These are phyloP conservation scores for Callipepla californica DNA, from an alignment of 2,113 vertebrate species.

Conservation along the genomic window DNA sequence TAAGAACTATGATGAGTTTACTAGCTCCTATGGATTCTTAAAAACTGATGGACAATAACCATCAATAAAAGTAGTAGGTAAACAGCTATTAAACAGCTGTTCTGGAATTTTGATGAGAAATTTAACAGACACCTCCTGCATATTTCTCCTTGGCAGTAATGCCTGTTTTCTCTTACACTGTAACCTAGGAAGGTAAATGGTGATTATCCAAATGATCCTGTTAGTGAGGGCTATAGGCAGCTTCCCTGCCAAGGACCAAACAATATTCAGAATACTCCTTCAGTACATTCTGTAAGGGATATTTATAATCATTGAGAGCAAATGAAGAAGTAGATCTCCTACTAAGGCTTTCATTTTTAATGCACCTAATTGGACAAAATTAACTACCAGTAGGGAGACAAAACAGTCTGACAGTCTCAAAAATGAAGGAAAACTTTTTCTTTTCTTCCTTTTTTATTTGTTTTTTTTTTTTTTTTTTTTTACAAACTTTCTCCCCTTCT, in stretches of 20 bases:
- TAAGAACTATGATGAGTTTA: not conserved
- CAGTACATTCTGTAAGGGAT: not conserved
- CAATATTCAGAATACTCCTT: not conserved
- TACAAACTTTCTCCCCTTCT: too few relatives aligned
- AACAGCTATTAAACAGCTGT: not conserved
- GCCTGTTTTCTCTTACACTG: not conserved
- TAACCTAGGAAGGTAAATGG: not conserved
- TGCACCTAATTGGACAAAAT: not conserved
- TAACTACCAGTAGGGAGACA: not conserved
- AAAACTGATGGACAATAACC: not conserved
- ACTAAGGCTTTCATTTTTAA: not conserved
- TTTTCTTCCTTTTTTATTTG: not conserved
- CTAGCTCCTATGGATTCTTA: not conserved
- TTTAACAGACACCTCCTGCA: not conserved
- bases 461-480: too few relatives aligned
- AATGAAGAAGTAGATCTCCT: not conserved
- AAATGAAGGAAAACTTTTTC: not conserved
- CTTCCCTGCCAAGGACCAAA: not conserved
- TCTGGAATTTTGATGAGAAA: not conserved
- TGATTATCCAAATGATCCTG: not conserved
- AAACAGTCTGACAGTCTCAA: not conserved
- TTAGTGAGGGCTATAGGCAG: not conserved
- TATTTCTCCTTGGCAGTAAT: not conserved
- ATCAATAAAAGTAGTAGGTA: not conserved
- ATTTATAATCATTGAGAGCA: not conserved